Base-by-base conservation (phyloP, 2,797 vertebrate genomes). In the Huso huso region DNA sequence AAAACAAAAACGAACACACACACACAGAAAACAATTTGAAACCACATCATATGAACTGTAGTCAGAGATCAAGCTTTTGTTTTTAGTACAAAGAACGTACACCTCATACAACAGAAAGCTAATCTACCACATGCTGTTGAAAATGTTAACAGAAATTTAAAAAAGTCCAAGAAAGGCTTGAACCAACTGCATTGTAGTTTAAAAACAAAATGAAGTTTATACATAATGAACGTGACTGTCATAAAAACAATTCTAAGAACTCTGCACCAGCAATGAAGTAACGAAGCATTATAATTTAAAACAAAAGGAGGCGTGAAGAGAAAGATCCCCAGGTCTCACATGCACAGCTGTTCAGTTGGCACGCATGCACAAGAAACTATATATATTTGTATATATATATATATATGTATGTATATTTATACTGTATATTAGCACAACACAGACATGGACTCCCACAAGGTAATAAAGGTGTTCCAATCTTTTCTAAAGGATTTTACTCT, bases 151-250 rank as follows among this genome's bases (percentile, higher is more conserved):
- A 62, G 23, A 62, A 62, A 60, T 60, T 37, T 37, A 37, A 37
- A 37, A 62, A 62, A 8, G 61, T 62, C 61, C 13, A 62, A 62
- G 61, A 48, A 6, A 62, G 13, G 9, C 61, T 62, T 62, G 61
- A 62, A 62, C 61, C 18, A 62, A 23, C 61, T 62, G 6, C 18
- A 62, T 62, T 48, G 18, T 23, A 62, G 18, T 10, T 37, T 18
- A 62, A 37, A 69, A 51, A 68, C 59, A 53, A 15, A 66, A 66
- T 70, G 63, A 70, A 60, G 10, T 61, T 61, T 61, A 66, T 61
- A 62, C 65, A 62, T 51, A 66, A 66, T 37, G 64, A 69, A 55
- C 23, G 62, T 48, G 66, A 64, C 52, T 62, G 64, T 61, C 62
- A 55, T 63, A 63, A 65, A 67, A 53, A 72, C 64, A 71, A 61